Base-by-base conservation (phyloP, 2,113 vertebrate genomes). In the Mesocricetus auratus region DNA sequence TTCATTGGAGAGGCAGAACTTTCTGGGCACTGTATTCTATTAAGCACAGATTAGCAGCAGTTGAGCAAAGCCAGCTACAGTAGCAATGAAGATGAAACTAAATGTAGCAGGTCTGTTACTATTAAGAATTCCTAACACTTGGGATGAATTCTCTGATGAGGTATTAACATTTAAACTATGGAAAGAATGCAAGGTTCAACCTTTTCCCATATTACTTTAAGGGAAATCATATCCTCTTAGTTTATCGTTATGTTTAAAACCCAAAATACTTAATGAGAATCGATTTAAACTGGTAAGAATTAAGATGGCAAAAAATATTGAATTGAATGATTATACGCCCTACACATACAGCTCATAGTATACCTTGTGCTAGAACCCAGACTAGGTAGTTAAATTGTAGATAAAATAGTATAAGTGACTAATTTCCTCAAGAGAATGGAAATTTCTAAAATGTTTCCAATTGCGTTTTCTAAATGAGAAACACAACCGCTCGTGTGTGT, bases 91-190 rank as follows among this genome's bases (percentile, higher is more conserved):
- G 21, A 77, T 42, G 13, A 89, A 94, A 16, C 36, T 62, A 86
- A 89, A 68, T 15, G 22, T 0, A 45, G 33, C 1, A 42, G 2
- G 45, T 68, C 36, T 21, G 11, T 47, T 79, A 81, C 90, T 6
- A 45, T 47, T 12, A 89, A 94, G 36, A 68, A 68, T 15, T 24
- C 75, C 86, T 75, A 71, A 56, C 33, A 69, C 82, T 62, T 47
- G 21, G 68, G 8, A 62, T 45, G 11, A 93, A 89, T 75, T 5
- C 88, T 74, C 88, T 94, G 85, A 81, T 93, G 81, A 93, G 77
- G 93, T 96, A 94, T 82, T 86, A 56, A 86, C 86, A 68, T 4
- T 86, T 60, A 68, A 89, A 83, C 31, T 90, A 69, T 58, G 11
- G 24, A 91, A 92, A 50, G 24, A 68, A n/a, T 68, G 87, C 53